phyloP scores from a whole-genome alignment of 1,140 invertebrate genomes.

The Trissolcus basalis region DNA sequence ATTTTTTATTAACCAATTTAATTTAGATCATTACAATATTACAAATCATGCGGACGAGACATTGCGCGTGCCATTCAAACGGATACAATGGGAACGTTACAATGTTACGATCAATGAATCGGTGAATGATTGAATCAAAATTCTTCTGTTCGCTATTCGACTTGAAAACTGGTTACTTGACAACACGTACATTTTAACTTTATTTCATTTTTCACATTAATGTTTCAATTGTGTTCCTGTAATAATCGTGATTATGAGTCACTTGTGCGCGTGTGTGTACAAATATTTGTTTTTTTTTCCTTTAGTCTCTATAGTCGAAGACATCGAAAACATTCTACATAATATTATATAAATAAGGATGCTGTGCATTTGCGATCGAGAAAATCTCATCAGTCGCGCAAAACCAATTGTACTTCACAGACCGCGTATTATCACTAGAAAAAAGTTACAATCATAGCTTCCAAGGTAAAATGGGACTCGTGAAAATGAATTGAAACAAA shows the following conservation, averaged over 20 bases:
- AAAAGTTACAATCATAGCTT: conserved; percentile 6
- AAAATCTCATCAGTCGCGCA: conserved; percentile 44
- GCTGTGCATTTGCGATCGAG: conserved; percentile 67
- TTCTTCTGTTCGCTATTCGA: conserved; percentile 71
- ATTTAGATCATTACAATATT: conserved; percentile 72
- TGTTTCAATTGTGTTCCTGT: conserved; percentile 68
- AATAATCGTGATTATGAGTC: conserved; percentile 69
- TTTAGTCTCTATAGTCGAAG: conserved; percentile 76
- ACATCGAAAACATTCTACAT: conserved; percentile 77
- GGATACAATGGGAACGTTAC: conserved; percentile 74
- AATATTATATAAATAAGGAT: conserved; percentile 72
- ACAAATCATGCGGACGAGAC: conserved; percentile 73
- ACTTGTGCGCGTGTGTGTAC: conserved; percentile 74
- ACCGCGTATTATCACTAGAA: conserved; percentile 9
- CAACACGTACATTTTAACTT: conserved; percentile 71
- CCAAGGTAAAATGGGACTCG: too few relatives aligned
- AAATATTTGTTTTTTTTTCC: conserved; percentile 61
- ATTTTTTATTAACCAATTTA: conserved; percentile 77
- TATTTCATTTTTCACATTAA: conserved; percentile 66
- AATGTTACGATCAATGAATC: conserved; percentile 74
- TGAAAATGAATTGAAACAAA: too few relatives aligned
- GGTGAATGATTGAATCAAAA: conserved; percentile 72
- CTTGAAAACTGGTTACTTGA: conserved; percentile 75
- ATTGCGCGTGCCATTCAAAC: conserved; percentile 70
- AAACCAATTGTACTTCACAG: conserved; percentile 23